A percentile compares a stretch with the other conserved stretches of the same genome.
Evolutionary conservation across 2,113 vertebrate species (phyloP).

Genomic region (Mesitornis unicolor): DNA sequence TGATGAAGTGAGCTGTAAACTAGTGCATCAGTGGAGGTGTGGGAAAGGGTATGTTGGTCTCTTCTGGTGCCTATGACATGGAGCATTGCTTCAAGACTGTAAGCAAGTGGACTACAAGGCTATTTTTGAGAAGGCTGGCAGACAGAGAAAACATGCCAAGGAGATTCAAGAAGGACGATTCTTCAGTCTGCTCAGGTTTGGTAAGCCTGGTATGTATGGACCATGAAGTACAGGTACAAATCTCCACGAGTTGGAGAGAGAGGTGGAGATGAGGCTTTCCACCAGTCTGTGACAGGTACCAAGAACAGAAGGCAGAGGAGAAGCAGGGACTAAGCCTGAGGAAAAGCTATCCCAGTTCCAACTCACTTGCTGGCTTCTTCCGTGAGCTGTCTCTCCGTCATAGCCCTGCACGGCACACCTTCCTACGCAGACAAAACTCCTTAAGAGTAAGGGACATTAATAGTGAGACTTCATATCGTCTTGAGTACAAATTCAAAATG

Average conservation of each 20-base stretch:
- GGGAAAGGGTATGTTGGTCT: not conserved
- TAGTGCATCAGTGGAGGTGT: not conserved
- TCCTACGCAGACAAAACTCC: not conserved
- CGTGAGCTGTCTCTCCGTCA: not conserved
- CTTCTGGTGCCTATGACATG: not conserved
- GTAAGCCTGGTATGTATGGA: not conserved
- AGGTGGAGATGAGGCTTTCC: not conserved
- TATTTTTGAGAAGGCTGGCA: not conserved
- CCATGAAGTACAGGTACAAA: not conserved
- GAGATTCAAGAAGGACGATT: not conserved
- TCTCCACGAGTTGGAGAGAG: not conserved
- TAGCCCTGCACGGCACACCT: not conserved
- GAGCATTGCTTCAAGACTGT: accelerated
- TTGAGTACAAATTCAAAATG: not conserved
- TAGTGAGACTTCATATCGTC: not conserved
- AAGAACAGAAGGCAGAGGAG: not conserved
- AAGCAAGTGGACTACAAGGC: not conserved
- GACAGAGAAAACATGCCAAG: not conserved
- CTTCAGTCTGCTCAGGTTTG: not conserved
- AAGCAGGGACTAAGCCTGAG: not conserved
- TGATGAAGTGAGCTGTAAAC: not conserved
- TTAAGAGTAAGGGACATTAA: not conserved
- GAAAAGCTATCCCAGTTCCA: not conserved
- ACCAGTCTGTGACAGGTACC: not conserved
- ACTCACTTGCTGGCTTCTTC: not conserved